phyloP scores from a whole-genome alignment of 2,797 vertebrate genomes.

The Hippocampus kuda region DNA sequence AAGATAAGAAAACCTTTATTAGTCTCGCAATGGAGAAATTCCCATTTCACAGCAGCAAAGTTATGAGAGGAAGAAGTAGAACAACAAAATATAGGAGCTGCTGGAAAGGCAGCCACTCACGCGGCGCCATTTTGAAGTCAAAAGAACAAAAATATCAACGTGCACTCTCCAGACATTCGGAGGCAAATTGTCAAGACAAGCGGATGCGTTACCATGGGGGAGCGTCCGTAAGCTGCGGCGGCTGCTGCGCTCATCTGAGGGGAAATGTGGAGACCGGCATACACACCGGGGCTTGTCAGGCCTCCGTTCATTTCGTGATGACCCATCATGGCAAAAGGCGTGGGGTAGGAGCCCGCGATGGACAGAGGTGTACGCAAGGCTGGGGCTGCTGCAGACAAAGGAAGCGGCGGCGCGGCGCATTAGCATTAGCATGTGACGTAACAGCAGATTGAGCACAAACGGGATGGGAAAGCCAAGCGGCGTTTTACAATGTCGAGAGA shows the following conservation, averaged over 20 bases:
- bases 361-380: conserved; percentile 92
- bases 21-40: no score
- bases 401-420: conserved; percentile 15
- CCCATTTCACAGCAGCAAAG: no score
- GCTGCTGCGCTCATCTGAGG: conserved; percentile 96
- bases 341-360: conserved; percentile 89
- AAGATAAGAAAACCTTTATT: no score
- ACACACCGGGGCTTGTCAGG: conserved; percentile 89
- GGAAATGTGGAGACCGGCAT: conserved; percentile 93
- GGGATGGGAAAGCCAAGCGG: conserved; percentile 11
- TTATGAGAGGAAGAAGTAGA: no score
- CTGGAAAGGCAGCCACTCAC: no score
- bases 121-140: no score
- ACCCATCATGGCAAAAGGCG: conserved; percentile 92
- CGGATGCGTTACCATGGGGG: conserved; percentile 77
- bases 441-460: conserved; percentile 2
- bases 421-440: conserved; percentile 11
- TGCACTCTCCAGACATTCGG: not conserved
- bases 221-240: conserved; percentile 84
- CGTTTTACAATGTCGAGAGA: conserved; percentile 12
- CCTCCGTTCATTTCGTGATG: conserved; percentile 94
- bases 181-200: not conserved
- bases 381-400: conserved; percentile 65
- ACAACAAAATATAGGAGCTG: no score
- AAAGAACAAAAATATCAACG: no score